Evolutionary conservation across 2,888 invertebrate species (phyloP).

Genomic region (Sminthurinus aureus): DNA sequence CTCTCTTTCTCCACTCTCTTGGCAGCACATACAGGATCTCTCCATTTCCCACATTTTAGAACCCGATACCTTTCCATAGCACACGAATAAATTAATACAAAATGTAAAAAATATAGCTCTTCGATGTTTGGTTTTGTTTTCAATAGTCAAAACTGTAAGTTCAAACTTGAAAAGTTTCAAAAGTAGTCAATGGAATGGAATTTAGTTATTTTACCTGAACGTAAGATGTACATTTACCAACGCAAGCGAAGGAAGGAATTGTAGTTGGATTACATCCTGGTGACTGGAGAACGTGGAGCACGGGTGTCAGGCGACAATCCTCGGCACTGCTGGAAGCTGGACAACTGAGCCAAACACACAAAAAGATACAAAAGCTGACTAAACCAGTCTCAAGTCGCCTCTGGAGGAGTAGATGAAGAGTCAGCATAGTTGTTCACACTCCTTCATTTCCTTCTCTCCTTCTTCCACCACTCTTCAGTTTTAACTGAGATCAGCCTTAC

Average conservation of each 20-base stretch:
- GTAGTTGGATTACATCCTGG: slow-evolving; percentile 92
- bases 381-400: no score
- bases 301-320: slow-evolving; percentile 90
- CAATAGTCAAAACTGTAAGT: background rate
- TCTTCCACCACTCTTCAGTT: no score
- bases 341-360: background rate
- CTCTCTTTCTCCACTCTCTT: slow-evolving; percentile 91
- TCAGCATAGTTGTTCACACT: no score
- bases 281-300: slow-evolving; percentile 88
- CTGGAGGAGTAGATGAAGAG: no score
- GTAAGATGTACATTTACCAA: slow-evolving; percentile 89
- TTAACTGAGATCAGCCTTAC: no score
- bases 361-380: background rate
- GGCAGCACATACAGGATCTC: slow-evolving; percentile 93
- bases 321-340: slow-evolving; percentile 65
- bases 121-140: background rate
- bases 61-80: slow-evolving; percentile 80
- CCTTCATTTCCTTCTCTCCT: no score
- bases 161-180: background rate
- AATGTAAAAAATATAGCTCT: no score
- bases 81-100: slow-evolving; percentile 10
- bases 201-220: slow-evolving; percentile 74
- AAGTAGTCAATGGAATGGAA: background rate
- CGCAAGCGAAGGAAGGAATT: slow-evolving; percentile 92
- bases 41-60: slow-evolving; percentile 98